A percentile compares a stretch with the other conserved stretches of the same genome.
phyloP scores from a whole-genome alignment of 2,888 invertebrate genomes.

The Drosophila austrosaltans region DNA sequence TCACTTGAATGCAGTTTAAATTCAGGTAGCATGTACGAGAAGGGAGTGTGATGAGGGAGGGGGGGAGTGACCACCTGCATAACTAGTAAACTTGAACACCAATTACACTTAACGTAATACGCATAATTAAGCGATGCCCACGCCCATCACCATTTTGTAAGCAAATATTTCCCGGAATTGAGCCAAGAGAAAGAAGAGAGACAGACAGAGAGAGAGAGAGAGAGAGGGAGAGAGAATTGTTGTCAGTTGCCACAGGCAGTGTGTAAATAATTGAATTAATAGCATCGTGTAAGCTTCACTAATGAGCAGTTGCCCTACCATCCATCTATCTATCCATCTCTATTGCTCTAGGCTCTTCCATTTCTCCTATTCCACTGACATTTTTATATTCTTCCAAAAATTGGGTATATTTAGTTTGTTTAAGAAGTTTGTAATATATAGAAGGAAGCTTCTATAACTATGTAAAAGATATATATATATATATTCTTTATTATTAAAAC shows the following conservation, averaged over 20 bases:
- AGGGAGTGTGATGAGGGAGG: conserved; percentile 4
- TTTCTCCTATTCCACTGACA: too few species aligned
- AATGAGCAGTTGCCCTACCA: conserved; percentile 69
- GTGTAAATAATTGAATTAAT: conserved; percentile 75
- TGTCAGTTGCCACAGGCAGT: conserved; percentile 53
- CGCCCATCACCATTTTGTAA: conserved; percentile 16
- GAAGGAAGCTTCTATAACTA: too few species aligned
- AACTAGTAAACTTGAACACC: conserved; percentile 29
- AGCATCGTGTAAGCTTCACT: conserved; percentile 68
- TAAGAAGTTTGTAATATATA: too few species aligned
- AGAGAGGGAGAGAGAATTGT: conserved; percentile 26
- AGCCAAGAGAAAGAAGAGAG: conserved; percentile 24
- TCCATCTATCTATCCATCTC: background rate
- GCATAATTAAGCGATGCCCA: conserved; percentile 64
- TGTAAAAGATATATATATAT: too few species aligned
- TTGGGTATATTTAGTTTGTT: too few species aligned
- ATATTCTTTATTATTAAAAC: too few species aligned
- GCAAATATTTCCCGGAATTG: conserved; percentile 43
- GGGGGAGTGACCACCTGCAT: conserved; percentile 10
- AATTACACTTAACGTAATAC: conserved; percentile 58
- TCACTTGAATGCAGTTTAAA: conserved; percentile 31
- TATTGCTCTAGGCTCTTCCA: too few species aligned
- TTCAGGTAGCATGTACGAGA: background rate
- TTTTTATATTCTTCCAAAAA: too few species aligned
- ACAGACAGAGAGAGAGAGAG: conserved; percentile 15